These are phyloP conservation scores for Pseudoips prasinana DNA, from an alignment of 2,888 invertebrate genomes.

Conservation along the genomic window DNA sequence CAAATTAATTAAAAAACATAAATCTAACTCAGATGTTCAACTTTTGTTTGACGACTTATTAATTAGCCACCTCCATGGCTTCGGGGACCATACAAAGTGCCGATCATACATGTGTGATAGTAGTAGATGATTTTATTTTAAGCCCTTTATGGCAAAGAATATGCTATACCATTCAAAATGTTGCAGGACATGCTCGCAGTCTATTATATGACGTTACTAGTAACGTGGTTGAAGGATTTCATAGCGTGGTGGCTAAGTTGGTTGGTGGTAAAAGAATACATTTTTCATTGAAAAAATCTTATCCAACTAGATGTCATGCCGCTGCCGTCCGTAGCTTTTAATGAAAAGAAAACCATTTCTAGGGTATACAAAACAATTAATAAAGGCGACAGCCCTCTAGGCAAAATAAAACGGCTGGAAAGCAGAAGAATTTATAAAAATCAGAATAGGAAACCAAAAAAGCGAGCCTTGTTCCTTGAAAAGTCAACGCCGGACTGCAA, in stretches of 20 bases:
- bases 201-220: no score
- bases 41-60: no score
- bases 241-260: conserved; percentile 1
- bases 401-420: no score
- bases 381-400: no score
- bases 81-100: conserved; percentile 1
- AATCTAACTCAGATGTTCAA: no score
- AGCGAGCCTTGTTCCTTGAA: neutral
- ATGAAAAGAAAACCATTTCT: conserved; percentile 1
- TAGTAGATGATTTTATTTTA: no score
- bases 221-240: no score
- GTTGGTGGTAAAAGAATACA: conserved; percentile 2
- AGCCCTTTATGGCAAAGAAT: no score
- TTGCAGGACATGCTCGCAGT: no score
- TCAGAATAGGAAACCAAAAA: neutral
- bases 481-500: conserved; percentile 1
- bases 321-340: conserved; percentile 6
- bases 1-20: no score
- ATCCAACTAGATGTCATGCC: conserved; percentile 3
- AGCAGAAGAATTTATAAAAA: neutral
- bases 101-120: no score
- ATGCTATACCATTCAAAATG: no score
- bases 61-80: conserved; percentile 1
- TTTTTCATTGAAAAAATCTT: conserved; percentile 1
- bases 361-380: conserved; percentile 4